Evolutionary conservation across 2,888 invertebrate species (phyloP).

Genomic region (Stenurella melanura): DNA sequence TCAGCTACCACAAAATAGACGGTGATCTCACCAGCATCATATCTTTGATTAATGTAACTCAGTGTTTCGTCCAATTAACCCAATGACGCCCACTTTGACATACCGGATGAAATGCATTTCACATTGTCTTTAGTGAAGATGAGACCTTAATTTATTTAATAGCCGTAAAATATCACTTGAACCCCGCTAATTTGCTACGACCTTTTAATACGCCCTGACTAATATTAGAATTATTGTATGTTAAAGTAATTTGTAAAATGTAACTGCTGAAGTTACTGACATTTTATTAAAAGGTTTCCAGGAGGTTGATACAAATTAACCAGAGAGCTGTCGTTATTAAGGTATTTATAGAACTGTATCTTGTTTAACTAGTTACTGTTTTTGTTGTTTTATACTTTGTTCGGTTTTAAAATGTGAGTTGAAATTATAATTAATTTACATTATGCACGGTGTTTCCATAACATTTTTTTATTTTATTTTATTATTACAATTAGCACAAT

Average conservation of each 20-base stretch:
- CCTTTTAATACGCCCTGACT: not conserved
- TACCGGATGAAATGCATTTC: conserved; percentile 2
- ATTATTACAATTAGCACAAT: too few species aligned
- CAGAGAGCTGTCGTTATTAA: not conserved
- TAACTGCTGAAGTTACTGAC: not conserved
- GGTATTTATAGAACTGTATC: not conserved
- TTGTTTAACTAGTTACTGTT: not conserved
- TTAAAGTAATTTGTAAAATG: not conserved
- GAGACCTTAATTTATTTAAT: not conserved
- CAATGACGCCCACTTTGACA: not conserved
- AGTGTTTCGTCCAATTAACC: not conserved
- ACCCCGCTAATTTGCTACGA: not conserved
- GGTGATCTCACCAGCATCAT: not conserved
- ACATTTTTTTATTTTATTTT: too few species aligned
- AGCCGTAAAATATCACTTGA: not conserved
- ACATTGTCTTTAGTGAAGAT: not conserved
- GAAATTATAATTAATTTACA: too few species aligned
- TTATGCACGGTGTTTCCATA: too few species aligned
- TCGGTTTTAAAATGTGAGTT: too few species aligned
- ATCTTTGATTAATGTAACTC: not conserved
- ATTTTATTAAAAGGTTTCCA: not conserved
- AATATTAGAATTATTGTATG: not conserved
- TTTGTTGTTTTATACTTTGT: not conserved
- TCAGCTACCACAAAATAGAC: not conserved
- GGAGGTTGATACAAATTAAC: not conserved